Evolutionary conservation across 2,797 vertebrate genomes (phyloP).

Genomic region (Loris lydekkerianus): DNA sequence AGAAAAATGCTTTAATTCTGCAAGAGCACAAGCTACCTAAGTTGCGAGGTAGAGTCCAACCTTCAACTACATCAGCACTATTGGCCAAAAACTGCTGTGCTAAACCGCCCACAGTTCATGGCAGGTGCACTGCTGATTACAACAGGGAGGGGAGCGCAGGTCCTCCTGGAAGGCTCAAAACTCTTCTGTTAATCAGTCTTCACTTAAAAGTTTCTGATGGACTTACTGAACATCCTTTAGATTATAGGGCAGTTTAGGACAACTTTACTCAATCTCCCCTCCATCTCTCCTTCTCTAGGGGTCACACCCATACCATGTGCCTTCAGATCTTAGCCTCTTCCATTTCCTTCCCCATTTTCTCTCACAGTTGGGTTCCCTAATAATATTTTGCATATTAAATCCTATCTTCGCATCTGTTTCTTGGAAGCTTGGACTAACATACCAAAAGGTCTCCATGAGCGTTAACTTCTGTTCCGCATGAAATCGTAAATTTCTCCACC

Average conservation of each 20-base stretch:
- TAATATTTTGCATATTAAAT: background rate
- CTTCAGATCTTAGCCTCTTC: background rate
- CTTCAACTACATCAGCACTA: too few relatives aligned
- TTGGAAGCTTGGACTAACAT: background rate
- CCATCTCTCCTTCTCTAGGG: background rate
- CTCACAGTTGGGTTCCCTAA: background rate
- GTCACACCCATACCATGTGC: background rate
- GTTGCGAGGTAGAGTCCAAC: background rate
- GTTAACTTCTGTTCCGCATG: background rate
- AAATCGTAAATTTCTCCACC: background rate
- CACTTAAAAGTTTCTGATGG: background rate
- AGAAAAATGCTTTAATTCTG: background rate
- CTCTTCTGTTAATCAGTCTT: background rate
- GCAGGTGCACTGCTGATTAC: background rate
- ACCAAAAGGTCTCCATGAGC: background rate
- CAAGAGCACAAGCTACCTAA: background rate
- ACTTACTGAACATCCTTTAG: background rate
- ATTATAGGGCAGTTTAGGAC: background rate
- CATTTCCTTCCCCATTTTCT: background rate
- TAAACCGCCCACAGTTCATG: too few relatives aligned
- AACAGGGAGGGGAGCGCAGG: background rate
- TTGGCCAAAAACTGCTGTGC: background rate
- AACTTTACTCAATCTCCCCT: too few relatives aligned
- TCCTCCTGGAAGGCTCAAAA: background rate
- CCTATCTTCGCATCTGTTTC: background rate